These are phyloP conservation scores for Chamaetylas fuelleborni DNA, from an alignment of 2,113 vertebrate genomes.

Conservation along the genomic window DNA sequence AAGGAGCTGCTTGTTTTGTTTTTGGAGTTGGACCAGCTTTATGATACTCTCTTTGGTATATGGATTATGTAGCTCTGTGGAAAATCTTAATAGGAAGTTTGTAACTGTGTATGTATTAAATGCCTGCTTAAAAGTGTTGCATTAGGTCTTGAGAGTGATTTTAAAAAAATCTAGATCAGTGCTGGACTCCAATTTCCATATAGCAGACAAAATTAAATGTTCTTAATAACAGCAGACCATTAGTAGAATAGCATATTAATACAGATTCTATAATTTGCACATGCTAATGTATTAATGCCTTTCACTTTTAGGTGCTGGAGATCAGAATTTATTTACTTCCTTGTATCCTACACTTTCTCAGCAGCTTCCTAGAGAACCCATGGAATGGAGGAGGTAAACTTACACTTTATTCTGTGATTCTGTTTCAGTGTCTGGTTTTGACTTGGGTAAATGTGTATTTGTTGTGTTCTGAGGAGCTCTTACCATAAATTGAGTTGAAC, in stretches of 20 bases:
- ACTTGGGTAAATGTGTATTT: neutral
- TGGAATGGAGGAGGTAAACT: constrained; percentile 94
- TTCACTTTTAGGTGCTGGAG: constrained; percentile 87
- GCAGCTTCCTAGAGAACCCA: constrained; percentile 93
- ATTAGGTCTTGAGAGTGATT: neutral
- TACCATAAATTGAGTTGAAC: neutral
- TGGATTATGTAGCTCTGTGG: neutral
- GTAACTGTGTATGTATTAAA: neutral
- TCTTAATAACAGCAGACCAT: neutral
- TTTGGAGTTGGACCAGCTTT: neutral
- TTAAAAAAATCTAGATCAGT: neutral
- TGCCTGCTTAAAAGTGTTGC: neutral
- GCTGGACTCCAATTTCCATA: neutral
- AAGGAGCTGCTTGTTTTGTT: neutral
- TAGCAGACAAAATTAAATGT: neutral
- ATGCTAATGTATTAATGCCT: neutral
- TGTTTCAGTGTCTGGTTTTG: neutral
- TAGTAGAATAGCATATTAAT: neutral
- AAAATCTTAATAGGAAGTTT: neutral
- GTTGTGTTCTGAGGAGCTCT: neutral
- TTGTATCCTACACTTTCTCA: constrained; percentile 89
- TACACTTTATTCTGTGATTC: neutral
- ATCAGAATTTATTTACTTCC: constrained; percentile 90
- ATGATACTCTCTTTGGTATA: neutral
- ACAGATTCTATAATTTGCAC: neutral